Evolutionary conservation across 1,140 invertebrate species (phyloP).

Genomic region (Melanaphis sacchari): DNA sequence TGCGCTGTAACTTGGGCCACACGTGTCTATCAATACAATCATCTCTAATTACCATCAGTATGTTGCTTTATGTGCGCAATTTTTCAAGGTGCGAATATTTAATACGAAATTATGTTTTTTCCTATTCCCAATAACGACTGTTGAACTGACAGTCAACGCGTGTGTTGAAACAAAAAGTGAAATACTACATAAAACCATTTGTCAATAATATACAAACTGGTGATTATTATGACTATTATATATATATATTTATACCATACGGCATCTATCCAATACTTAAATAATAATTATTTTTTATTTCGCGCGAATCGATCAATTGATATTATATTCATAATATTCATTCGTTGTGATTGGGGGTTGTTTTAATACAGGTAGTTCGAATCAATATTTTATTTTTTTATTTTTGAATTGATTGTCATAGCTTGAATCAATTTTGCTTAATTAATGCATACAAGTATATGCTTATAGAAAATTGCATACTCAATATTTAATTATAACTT

Average conservation of each 20-base stretch:
- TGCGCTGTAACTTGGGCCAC: neutral
- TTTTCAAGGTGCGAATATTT: constrained; percentile 41
- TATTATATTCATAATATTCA: neutral
- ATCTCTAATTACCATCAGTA: constrained; percentile 20
- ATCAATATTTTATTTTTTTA: neutral
- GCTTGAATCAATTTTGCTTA: neutral
- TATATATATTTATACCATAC: neutral
- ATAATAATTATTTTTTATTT: neutral
- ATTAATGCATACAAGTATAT: neutral
- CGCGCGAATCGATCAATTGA: neutral
- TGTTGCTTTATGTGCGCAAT: neutral
- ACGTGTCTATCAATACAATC: constrained; percentile 41
- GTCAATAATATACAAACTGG: neutral
- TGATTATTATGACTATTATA: neutral
- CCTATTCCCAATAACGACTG: neutral
- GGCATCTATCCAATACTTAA: neutral
- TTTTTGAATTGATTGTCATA: neutral
- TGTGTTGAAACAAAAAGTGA: neutral
- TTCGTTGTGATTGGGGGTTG: neutral
- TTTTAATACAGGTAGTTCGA: neutral
- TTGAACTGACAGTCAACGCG: neutral
- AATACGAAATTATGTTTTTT: constrained; percentile 1
- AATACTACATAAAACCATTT: neutral
- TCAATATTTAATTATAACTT: neutral
- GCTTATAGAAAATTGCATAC: neutral